Percentiles rank a stretch among this genome's conserved stretches.
Conservation (phyloP, 1,140 invertebrate species). For the Megathymus violae region DNA sequence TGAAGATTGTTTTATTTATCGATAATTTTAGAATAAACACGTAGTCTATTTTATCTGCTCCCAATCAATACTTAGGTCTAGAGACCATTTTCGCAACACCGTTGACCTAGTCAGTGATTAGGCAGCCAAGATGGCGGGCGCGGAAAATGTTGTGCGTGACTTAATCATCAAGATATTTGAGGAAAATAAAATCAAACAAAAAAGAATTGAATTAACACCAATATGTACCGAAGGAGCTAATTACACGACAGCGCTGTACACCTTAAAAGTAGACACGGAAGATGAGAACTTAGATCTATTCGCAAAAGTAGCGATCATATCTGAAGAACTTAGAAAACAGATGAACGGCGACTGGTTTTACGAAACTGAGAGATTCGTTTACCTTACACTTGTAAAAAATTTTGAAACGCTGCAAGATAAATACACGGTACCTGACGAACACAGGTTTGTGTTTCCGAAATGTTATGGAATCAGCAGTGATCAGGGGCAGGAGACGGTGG, state of each 20-base stretch:
- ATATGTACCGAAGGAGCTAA: slow-evolving; percentile 53
- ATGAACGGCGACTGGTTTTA: slow-evolving; percentile 52
- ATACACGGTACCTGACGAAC: slow-evolving; percentile 38
- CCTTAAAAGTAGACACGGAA: slow-evolving; percentile 37
- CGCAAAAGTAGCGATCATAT: slow-evolving; percentile 59
- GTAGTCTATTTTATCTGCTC: not conserved
- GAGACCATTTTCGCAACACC: slow-evolving; percentile 38
- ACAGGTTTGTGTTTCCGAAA: slow-evolving; percentile 56
- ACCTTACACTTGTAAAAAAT: slow-evolving; percentile 48
- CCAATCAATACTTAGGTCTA: not conserved
- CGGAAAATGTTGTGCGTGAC: slow-evolving; percentile 43
- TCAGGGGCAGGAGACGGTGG: slow-evolving; percentile 48
- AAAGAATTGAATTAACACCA: slow-evolving; percentile 39
- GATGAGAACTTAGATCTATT: slow-evolving; percentile 56
- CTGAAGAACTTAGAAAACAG: slow-evolving; percentile 36
- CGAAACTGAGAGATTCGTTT: slow-evolving; percentile 54
- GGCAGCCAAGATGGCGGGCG: slow-evolving; percentile 46
- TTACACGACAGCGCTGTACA: slow-evolving; percentile 54
- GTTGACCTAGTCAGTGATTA: slow-evolving; percentile 17
- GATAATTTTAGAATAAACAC: not conserved
- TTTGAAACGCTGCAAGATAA: slow-evolving; percentile 53
- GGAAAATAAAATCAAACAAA: slow-evolving; percentile 34
- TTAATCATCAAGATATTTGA: slow-evolving; percentile 47
- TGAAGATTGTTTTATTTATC: not conserved
- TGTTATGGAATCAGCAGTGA: slow-evolving; percentile 47